Base-by-base conservation (phyloP, 1,140 invertebrate genomes). In the Coenobita brevimanus region DNA sequence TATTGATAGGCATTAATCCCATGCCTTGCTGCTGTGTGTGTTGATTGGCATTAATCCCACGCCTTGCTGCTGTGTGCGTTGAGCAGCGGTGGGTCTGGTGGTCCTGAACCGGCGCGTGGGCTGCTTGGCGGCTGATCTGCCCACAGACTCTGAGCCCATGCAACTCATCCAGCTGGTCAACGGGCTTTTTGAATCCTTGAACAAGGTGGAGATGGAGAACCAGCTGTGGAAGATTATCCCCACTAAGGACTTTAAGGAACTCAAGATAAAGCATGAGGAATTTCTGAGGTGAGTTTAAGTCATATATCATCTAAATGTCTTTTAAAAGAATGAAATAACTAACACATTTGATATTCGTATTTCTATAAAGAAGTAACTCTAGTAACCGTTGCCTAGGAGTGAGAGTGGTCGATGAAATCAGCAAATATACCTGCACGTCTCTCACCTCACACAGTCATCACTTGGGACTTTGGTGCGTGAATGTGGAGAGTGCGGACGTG, bases 71-170 rank as follows among this genome's bases (percentile, higher is more conserved):
- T n/a, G n/a, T n/a, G n/a, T n/a, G n/a, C n/a, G n/a, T n/a, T n/a
- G 3, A 38, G 10, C 75, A 79, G 75, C 75, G 4, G 41, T 79
- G 10, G 46, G 75, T 15, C 75, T 79, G 41, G 75, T 79, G 43
- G 75, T 43, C 24, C 33, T 79, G 38, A 79, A 54, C 27, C 38
- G 46, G 27, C 41, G 75, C 15, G 1, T 79, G 30, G 75, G 75
- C 8, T 79, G 75, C 46, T 30, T 79, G 46, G 75, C 41, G 30
- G 38, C 75, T 10, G 54, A 79, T 24, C 21, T 79, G 38, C 2
- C 43, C 3, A 33, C n/a, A 27, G 75, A 79, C 30, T 79, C 75
- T 15, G 75, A 79, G 46, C 75, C 75, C 3, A 79, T 79, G 75
- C 21, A 79, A 27, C 13, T 79, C 27, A 79, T 79, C 21, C 38